Conservation (phyloP, 2,888 invertebrate genomes). For the Plagiodera versicolora region DNA sequence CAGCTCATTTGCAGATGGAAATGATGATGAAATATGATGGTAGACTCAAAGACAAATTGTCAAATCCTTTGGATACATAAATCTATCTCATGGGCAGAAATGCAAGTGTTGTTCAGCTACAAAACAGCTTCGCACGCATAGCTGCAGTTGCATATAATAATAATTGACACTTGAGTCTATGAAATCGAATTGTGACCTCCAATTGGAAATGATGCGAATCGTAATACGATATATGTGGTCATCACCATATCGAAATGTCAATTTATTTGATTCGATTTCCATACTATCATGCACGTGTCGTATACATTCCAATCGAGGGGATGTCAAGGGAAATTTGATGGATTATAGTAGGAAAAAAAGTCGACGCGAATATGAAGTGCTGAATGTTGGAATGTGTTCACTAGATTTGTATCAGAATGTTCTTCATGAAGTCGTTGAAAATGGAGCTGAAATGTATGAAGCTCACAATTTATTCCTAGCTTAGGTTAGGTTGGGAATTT, state of each 20-base stretch:
- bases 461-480: too few species aligned
- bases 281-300: constrained; percentile 6
- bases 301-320: background rate
- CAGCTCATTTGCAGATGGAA: too few species aligned
- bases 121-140: background rate
- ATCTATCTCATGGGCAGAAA: too few species aligned
- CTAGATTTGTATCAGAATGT: too few species aligned
- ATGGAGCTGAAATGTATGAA: too few species aligned
- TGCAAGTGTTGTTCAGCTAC: too few species aligned
- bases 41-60: too few species aligned
- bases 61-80: too few species aligned
- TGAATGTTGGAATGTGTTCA: background rate
- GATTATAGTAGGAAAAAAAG: background rate
- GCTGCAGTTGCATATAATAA: background rate
- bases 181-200: background rate
- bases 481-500: too few species aligned
- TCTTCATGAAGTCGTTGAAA: too few species aligned
- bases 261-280: constrained; percentile 6
- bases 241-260: constrained; percentile 8
- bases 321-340: background rate
- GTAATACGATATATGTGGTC: constrained; percentile 5
- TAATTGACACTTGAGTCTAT: background rate
- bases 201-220: background rate
- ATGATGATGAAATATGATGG: too few species aligned
- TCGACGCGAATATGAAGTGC: background rate